phyloP scores from a whole-genome alignment of 2,797 vertebrate species.

The Xenops minutus region DNA sequence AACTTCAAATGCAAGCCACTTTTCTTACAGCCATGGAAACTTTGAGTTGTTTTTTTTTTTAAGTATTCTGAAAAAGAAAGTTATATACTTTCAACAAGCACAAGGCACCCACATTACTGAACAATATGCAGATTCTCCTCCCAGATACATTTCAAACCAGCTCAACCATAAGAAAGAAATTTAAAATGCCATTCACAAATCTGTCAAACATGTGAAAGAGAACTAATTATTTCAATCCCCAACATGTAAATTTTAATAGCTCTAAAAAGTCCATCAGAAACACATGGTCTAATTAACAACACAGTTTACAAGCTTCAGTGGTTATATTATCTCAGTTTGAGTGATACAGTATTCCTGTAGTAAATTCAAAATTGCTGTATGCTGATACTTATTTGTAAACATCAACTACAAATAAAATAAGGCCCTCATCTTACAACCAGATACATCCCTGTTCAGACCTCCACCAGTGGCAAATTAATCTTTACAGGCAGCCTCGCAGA shows the following conservation, averaged over 20 bases:
- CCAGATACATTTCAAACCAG: slow-evolving; percentile 11
- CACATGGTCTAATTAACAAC: slow-evolving; percentile 46
- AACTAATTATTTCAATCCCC: slow-evolving; percentile 38
- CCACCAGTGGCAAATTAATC: neutral
- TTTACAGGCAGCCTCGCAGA: neutral
- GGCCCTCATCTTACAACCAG: neutral
- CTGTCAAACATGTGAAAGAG: slow-evolving; percentile 35
- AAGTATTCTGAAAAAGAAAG: neutral
- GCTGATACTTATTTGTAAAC: slow-evolving; percentile 17
- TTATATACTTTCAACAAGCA: neutral
- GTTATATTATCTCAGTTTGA: slow-evolving; percentile 21
- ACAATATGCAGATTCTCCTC: neutral
- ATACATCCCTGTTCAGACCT: neutral
- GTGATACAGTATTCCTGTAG: neutral
- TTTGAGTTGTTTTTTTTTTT: neutral
- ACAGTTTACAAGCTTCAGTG: slow-evolving; percentile 25
- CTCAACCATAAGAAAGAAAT: neutral
- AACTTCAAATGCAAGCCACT: neutral
- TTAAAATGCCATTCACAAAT: slow-evolving; percentile 33
- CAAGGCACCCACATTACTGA: neutral
- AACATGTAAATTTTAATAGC: slow-evolving; percentile 24
- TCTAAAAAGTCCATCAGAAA: slow-evolving; percentile 46
- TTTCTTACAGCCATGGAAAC: neutral
- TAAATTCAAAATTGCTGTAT: neutral
- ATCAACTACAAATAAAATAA: neutral